Evolutionary conservation across 2,888 invertebrate species (phyloP).

Genomic region (Cetonia aurata): DNA sequence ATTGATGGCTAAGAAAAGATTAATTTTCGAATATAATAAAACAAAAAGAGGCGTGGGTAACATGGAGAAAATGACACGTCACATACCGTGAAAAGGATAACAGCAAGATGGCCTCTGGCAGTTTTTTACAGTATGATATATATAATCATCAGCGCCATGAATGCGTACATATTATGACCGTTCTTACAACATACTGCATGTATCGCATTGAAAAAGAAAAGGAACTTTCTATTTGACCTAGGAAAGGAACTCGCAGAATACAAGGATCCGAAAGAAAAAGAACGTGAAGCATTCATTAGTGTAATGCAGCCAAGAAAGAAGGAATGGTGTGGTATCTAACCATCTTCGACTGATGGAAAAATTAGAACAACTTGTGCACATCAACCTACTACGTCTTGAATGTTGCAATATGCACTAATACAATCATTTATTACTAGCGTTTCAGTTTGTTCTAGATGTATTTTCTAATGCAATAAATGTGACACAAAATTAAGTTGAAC

Average conservation of each 20-base stretch:
- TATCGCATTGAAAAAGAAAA: neutral
- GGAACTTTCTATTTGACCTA: no score
- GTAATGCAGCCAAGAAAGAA: neutral
- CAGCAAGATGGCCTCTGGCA: slow-evolving; percentile 33
- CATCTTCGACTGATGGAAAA: neutral
- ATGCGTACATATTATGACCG: neutral
- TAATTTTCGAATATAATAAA: slow-evolving; percentile 38
- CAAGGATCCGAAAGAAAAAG: no score
- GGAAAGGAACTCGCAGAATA: no score
- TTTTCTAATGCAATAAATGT: no score
- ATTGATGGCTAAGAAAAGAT: no score
- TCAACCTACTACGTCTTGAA: no score
- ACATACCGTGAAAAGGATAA: slow-evolving; percentile 27
- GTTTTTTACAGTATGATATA: slow-evolving; percentile 39
- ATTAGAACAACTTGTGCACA: no score
- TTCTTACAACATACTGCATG: neutral
- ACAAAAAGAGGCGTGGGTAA: slow-evolving; percentile 38
- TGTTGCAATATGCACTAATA: no score
- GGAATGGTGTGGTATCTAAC: neutral
- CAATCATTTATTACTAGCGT: no score
- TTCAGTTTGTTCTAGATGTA: no score
- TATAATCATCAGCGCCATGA: slow-evolving; percentile 30
- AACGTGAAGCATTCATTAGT: slow-evolving; percentile 2
- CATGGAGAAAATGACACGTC: slow-evolving; percentile 33
- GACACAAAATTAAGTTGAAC: no score